Conservation (phyloP, 2,113 vertebrate species). For the Pomatostomus ruficeps region DNA sequence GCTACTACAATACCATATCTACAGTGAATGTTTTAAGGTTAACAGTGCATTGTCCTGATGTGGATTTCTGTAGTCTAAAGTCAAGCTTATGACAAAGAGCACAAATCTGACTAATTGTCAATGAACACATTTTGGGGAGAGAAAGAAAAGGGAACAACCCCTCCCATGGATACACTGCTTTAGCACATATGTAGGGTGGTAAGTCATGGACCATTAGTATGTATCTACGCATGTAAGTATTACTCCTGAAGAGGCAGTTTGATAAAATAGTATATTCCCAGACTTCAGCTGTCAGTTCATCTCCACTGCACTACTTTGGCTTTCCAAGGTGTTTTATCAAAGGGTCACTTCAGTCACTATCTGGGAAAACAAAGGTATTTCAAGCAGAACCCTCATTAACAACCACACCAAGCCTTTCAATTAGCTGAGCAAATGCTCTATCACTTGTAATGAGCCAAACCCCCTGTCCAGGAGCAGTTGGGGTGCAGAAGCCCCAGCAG, state of each 20-base stretch:
- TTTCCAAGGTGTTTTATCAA: not conserved
- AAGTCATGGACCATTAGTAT: not conserved
- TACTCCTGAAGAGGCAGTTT: not conserved
- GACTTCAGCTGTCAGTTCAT: not conserved
- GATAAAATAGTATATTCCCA: not conserved
- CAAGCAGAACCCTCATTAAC: not conserved
- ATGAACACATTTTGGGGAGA: not conserved
- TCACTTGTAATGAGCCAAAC: not conserved
- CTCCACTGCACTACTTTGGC: not conserved
- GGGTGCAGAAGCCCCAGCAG: not conserved
- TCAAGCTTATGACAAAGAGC: conserved; percentile 20
- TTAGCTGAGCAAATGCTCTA: not conserved
- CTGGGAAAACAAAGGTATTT: not conserved
- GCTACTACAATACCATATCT: not conserved
- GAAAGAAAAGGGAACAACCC: not conserved
- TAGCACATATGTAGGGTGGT: not conserved
- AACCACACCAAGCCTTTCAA: not conserved
- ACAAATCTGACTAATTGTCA: not conserved
- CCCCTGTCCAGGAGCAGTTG: not conserved
- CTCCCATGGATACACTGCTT: not conserved
- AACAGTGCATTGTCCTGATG: conserved; percentile 59
- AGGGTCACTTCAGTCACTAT: not conserved
- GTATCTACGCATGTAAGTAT: not conserved
- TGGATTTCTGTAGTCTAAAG: conserved; percentile 20
- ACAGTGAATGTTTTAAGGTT: conserved; percentile 51